A percentile compares a stretch with the other conserved stretches of the same genome.
Evolutionary conservation across 30 jellyfish, hydroid and myxozoan species (phyloP).

Genomic region (Hydra vulgaris): DNA sequence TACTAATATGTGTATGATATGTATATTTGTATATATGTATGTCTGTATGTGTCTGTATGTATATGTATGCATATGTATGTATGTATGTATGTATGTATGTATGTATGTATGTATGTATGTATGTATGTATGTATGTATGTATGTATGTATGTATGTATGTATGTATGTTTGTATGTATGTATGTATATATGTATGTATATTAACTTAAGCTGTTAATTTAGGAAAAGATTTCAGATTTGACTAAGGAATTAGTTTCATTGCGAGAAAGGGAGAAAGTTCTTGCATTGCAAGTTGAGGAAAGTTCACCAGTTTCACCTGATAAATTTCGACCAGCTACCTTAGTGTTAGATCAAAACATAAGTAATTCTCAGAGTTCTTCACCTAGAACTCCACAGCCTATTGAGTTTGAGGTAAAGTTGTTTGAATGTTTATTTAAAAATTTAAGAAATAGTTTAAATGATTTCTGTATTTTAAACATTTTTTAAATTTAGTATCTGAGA

Average conservation of each 20-base stretch:
- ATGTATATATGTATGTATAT: too few relatives aligned
- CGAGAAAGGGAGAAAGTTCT: conserved; percentile 61
- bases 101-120: too few relatives aligned
- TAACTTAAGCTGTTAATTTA: conserved; percentile 3
- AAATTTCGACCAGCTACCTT: conserved; percentile 68
- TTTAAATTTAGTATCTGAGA: conserved; percentile 58
- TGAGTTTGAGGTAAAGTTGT: conserved; percentile 59
- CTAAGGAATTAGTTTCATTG: conserved; percentile 50
- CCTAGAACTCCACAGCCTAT: conserved; percentile 86
- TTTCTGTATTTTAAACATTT: not conserved
- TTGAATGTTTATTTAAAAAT: too few relatives aligned
- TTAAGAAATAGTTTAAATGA: not conserved
- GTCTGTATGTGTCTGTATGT: too few relatives aligned
- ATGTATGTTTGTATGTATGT: too few relatives aligned
- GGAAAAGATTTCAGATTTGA: conserved; percentile 37
- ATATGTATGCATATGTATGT: too few relatives aligned
- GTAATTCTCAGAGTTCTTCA: conserved; percentile 43
- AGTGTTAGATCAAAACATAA: conserved; percentile 33
- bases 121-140: too few relatives aligned
- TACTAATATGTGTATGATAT: too few relatives aligned
- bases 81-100: too few relatives aligned
- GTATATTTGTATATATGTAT: too few relatives aligned
- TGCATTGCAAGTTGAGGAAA: conserved; percentile 53
- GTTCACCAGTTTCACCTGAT: conserved; percentile 38
- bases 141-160: too few relatives aligned